Base-by-base conservation (phyloP, 2,888 invertebrate species). In the Pheosia tremula region DNA sequence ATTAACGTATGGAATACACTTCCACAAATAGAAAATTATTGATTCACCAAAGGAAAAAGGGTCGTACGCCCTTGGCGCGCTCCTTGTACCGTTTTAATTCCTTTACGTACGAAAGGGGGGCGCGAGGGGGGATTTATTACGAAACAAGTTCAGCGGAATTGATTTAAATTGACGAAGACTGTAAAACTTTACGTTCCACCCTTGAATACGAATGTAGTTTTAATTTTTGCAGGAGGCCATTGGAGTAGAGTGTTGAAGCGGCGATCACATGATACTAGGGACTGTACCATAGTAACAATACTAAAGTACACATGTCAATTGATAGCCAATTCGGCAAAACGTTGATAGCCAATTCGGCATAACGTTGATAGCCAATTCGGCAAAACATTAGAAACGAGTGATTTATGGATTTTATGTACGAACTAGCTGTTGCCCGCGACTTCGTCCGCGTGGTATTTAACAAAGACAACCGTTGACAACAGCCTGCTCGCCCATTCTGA, bases 201-300 rank as follows among this genome's bases (percentile, higher is more conserved):
- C 82, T 82, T 85, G 89, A 88, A 89, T 90, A 87, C 87, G 79
- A 88, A 90, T 88, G 84, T 81, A 71, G 79, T 84, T 87, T 86
- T 86, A 88, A 88, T 87, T 88, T 82, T 78, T 78, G 66, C 62
- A 72, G 60, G 60, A 39, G 81, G 83, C 83, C 76, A 79, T 67
- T 58, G 80, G n/a, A n/a, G 4, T 7, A 11, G 39, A 38, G 54
- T 5, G 3, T 54, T 54, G 4, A 70, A 64, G 6, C 10, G 24
- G 67, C 59, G 63, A 43, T 49, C 13, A 10, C 11, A 10, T 13
- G 8, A 24, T 24, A 24, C 24, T 24, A 24, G 24, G 24, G 24
- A 24, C 24, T 24, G 24, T 24, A 24, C 24, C 24, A 24, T 24
- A 24, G 24, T 24, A 24, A 24, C 24, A 24, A 24, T 24, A 24